These are phyloP conservation scores for Oreochromis spilurus DNA, from an alignment of 2,113 vertebrate species.

Conservation along the genomic window DNA sequence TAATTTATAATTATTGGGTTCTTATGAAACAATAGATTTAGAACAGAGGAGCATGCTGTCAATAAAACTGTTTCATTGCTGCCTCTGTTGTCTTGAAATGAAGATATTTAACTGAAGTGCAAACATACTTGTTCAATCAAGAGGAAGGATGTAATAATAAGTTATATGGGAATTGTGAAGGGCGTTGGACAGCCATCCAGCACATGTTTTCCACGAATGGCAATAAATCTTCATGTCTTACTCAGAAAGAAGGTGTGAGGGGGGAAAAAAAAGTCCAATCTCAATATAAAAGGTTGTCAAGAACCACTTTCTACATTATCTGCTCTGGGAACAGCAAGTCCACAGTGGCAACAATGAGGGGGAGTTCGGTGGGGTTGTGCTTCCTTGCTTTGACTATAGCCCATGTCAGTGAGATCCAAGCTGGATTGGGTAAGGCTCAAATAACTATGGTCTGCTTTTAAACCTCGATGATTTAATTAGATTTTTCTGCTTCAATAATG, in stretches of 20 bases:
- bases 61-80: background rate
- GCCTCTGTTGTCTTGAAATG: background rate
- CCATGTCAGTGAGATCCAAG: slow-evolving; percentile 20
- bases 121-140: slow-evolving; percentile 21
- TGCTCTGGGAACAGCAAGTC: background rate
- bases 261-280: background rate
- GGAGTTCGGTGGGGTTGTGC: slow-evolving; percentile 42
- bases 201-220: slow-evolving; percentile 40
- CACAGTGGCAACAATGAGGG: slow-evolving; percentile 46
- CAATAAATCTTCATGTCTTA: slow-evolving; percentile 15
- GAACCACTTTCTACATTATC: background rate
- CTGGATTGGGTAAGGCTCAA: slow-evolving; percentile 54
- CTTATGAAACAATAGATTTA: background rate
- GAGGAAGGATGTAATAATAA: background rate
- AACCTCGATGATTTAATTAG: background rate
- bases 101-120: background rate
- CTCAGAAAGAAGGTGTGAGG: slow-evolving; percentile 12
- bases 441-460: background rate
- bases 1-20: background rate
- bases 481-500: background rate
- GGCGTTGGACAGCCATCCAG: background rate
- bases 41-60: background rate
- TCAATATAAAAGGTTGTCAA: slow-evolving; percentile 42
- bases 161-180: slow-evolving; percentile 24
- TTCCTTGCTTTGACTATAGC: slow-evolving; percentile 35